Evolutionary conservation across 2,888 invertebrate species (phyloP).

Genomic region (Pollenia labialis): DNA sequence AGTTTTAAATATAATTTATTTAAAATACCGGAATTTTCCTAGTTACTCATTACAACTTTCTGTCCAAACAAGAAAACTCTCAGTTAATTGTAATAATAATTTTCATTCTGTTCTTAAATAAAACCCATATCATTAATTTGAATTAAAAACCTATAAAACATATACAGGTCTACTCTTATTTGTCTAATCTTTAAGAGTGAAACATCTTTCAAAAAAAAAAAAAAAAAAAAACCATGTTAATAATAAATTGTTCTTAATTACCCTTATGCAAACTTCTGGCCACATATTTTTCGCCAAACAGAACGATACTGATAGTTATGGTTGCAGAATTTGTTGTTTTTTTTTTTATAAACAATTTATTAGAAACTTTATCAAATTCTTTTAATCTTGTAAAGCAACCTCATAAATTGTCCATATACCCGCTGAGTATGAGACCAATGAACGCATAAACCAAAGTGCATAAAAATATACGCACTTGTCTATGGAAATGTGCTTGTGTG

Average conservation of each 20-base stretch:
- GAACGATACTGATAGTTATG: neutral
- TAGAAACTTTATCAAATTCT: constrained; percentile 71
- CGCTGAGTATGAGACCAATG: constrained; percentile 58
- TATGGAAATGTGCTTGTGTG: neutral
- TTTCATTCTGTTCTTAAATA: neutral
- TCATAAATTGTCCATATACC: constrained; percentile 69
- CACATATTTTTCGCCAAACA: constrained; percentile 2
- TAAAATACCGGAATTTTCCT: neutral
- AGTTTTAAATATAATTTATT: neutral
- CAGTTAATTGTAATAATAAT: neutral
- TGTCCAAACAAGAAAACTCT: neutral
- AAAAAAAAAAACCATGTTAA: constrained; percentile 5
- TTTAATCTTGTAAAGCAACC: constrained; percentile 72
- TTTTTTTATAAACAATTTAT: constrained; percentile 66
- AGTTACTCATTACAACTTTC: constrained; percentile 40
- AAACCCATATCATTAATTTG: constrained; percentile 52
- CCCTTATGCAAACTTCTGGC: constrained; percentile 47
- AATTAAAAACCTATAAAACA: constrained; percentile 57
- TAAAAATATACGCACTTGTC: constrained; percentile 66
- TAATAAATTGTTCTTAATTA: constrained; percentile 71
- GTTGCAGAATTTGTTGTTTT: neutral
- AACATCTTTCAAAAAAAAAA: too few species aligned
- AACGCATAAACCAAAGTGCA: constrained; percentile 57
- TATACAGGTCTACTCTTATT: constrained; percentile 17
- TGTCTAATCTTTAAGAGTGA: constrained; percentile 40